phyloP scores from a whole-genome alignment of 1,140 invertebrate genomes.

The Drosophila subobscura region DNA sequence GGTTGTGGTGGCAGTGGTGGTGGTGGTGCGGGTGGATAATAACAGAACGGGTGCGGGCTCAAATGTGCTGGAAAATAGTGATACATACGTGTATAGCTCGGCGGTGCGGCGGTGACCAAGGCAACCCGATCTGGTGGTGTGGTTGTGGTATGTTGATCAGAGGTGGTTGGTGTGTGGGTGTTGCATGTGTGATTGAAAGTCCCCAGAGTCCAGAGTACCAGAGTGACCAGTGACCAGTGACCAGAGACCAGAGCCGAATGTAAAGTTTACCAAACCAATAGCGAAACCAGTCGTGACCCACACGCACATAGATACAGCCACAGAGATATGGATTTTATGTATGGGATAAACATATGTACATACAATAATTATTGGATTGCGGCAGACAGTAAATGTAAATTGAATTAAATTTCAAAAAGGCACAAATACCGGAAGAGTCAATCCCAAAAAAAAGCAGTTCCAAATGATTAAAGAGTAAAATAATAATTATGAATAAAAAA shows the following conservation, averaged over 20 bases:
- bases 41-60: constrained; percentile 84
- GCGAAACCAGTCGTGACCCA: constrained; percentile 69
- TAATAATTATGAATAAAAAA: constrained; percentile 46
- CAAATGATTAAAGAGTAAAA: constrained; percentile 74
- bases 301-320: constrained; percentile 41
- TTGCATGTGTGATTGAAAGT: constrained; percentile 53
- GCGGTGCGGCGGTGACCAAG: constrained; percentile 84
- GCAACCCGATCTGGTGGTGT: constrained; percentile 83
- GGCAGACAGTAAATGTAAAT: constrained; percentile 67
- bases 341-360: constrained; percentile 60
- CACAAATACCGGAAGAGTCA: constrained; percentile 65
- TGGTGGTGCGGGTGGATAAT: constrained; percentile 83
- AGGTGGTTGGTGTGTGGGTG: constrained; percentile 15
- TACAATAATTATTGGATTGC: constrained; percentile 61
- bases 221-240: too few relatives aligned
- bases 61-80: constrained; percentile 84
- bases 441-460: constrained; percentile 62
- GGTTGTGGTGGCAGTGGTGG: constrained; percentile 76
- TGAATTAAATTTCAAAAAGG: constrained; percentile 72
- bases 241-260: constrained; percentile 30
- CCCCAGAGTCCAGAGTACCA: constrained; percentile 6
- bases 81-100: constrained; percentile 85
- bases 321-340: constrained; percentile 31
- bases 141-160: constrained; percentile 1
- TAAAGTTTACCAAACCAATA: constrained; percentile 66